Conservation (phyloP, 2,888 invertebrate genomes). For the Boloria euphrosyne region DNA sequence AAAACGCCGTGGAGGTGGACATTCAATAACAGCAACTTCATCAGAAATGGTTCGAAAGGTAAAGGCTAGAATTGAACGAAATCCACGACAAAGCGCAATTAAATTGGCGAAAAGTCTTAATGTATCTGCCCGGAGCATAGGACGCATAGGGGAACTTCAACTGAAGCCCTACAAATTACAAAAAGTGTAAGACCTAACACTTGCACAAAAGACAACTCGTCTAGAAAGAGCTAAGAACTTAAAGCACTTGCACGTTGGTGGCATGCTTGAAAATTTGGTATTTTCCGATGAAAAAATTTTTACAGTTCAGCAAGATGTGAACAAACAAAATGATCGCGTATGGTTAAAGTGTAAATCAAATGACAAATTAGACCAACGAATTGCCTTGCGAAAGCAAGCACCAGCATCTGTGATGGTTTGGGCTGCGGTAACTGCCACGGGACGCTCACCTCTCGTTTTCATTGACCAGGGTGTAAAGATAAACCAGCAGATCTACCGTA, state of each 20-base stretch:
- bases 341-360: constrained; percentile 7
- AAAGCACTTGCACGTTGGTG: background rate
- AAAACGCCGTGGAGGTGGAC: too few relatives aligned
- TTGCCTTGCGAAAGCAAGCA: background rate
- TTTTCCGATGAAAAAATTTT: background rate
- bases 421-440: background rate
- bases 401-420: background rate
- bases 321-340: constrained; percentile 7
- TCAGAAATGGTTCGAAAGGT: too few relatives aligned
- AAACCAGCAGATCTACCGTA: constrained; percentile 3
- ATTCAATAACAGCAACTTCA: too few relatives aligned
- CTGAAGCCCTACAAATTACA: too few relatives aligned
- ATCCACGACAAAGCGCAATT: too few relatives aligned
- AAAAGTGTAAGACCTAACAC: too few relatives aligned
- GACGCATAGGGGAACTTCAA: too few relatives aligned
- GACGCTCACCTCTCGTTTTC: background rate
- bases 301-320: background rate
- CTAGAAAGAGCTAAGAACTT: background rate
- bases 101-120: too few relatives aligned
- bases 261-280: background rate
- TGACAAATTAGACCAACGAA: constrained; percentile 2
- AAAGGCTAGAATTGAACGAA: too few relatives aligned
- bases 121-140: too few relatives aligned
- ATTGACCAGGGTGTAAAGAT: constrained; percentile 7
- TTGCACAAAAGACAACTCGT: too few relatives aligned